Evolutionary conservation across 1,140 invertebrate species (phyloP).

Genomic region (Neodiprion fabricii): DNA sequence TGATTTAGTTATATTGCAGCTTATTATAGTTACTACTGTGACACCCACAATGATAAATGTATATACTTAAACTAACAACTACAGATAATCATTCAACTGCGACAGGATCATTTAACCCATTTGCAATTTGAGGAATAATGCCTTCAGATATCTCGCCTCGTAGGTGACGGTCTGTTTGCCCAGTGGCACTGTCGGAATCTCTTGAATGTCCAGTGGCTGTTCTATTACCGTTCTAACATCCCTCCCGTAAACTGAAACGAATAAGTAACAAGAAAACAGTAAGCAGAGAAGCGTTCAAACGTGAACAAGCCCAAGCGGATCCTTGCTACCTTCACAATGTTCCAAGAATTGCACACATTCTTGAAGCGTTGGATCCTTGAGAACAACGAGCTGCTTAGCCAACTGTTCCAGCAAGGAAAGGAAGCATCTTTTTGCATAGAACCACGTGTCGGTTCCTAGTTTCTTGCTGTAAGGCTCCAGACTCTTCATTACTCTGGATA

Average conservation of each 20-base stretch:
- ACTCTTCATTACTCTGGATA: slow-evolving; percentile 96
- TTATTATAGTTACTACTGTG: no score
- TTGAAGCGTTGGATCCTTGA: slow-evolving; percentile 86
- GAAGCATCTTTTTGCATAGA: slow-evolving; percentile 95
- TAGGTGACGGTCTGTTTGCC: slow-evolving; percentile 94
- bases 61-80: no score
- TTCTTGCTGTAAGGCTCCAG: slow-evolving; percentile 96
- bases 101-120: slow-evolving; percentile 41
- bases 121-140: slow-evolving; percentile 78
- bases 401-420: slow-evolving; percentile 92
- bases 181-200: slow-evolving; percentile 69
- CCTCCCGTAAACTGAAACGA: slow-evolving; percentile 79
- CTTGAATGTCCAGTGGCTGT: slow-evolving; percentile 78
- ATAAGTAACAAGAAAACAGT: slow-evolving; percentile 23
- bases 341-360: slow-evolving; percentile 94
- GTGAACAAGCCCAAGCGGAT: not conserved
- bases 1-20: no score
- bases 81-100: no score
- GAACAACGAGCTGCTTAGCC: slow-evolving; percentile 88
- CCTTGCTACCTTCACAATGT: slow-evolving; percentile 77
- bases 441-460: slow-evolving; percentile 96
- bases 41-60: no score
- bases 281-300: slow-evolving; percentile 9
- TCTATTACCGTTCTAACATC: slow-evolving; percentile 86
- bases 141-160: slow-evolving; percentile 86